A percentile compares a stretch with the other conserved stretches of the same genome.
phyloP scores from a whole-genome alignment of 2,888 invertebrate genomes.

The Apodemia mormo region DNA sequence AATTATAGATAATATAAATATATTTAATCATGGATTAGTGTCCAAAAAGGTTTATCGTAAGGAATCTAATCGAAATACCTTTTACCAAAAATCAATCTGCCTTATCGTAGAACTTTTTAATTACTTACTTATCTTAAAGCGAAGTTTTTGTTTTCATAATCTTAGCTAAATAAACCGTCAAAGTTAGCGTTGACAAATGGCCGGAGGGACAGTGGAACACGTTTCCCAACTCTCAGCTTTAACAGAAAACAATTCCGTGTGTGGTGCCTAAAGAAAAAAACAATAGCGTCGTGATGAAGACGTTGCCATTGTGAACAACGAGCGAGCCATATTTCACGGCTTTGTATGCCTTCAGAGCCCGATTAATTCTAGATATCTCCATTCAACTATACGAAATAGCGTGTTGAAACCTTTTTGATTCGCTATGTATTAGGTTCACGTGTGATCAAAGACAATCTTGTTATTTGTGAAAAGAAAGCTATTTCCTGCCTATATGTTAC shows the following conservation, averaged over 20 bases:
- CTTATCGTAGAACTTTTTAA: slow-evolving; percentile 6
- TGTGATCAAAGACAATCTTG: slow-evolving; percentile 53
- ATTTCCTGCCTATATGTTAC: not conserved
- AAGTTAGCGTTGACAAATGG: slow-evolving; percentile 64
- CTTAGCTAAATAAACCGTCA: slow-evolving; percentile 36
- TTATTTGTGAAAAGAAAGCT: slow-evolving; percentile 8
- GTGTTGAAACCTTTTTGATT: slow-evolving; percentile 78
- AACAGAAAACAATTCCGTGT: slow-evolving; percentile 75
- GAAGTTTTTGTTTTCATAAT: slow-evolving; percentile 22
- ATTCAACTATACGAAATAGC: slow-evolving; percentile 68
- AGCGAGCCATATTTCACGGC: slow-evolving; percentile 78
- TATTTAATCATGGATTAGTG: too few relatives aligned
- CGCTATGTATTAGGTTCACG: slow-evolving; percentile 51
- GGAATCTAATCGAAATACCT: slow-evolving; percentile 1
- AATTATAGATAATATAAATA: too few relatives aligned
- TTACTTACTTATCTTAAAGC: slow-evolving; percentile 2
- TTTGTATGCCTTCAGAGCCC: slow-evolving; percentile 75
- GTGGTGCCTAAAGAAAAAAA: slow-evolving; percentile 76
- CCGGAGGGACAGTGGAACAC: slow-evolving; percentile 60
- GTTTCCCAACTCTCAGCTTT: slow-evolving; percentile 65
- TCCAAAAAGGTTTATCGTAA: slow-evolving; percentile 1
- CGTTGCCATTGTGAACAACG: slow-evolving; percentile 80
- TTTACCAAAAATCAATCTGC: not conserved
- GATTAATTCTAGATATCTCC: slow-evolving; percentile 82
- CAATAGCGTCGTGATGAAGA: slow-evolving; percentile 80